Conservation (phyloP, 1,140 invertebrate species). For the Hetaerina americana region DNA sequence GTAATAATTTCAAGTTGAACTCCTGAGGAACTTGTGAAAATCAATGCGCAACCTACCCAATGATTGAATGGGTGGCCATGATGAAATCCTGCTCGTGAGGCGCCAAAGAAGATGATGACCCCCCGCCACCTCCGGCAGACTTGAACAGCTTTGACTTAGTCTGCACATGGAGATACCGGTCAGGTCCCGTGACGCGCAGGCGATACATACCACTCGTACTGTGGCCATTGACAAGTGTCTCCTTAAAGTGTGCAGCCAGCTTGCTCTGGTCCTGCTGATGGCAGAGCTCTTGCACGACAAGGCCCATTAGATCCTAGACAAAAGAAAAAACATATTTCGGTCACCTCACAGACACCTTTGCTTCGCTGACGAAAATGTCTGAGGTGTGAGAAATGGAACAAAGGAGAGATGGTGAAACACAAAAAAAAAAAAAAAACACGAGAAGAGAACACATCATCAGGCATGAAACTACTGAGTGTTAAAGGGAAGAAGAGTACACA, state of each 20-base stretch:
- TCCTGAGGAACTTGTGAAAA: too few species aligned
- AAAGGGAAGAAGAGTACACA: too few species aligned
- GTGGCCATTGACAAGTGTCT: slow-evolving; percentile 50
- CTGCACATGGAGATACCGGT: slow-evolving; percentile 70
- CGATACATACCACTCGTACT: slow-evolving; percentile 63
- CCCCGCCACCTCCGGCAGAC: slow-evolving; percentile 29
- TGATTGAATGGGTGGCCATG: slow-evolving; percentile 81
- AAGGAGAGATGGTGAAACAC: too few species aligned
- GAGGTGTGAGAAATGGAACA: too few species aligned
- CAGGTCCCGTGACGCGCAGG: slow-evolving; percentile 51
- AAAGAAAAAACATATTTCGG: slow-evolving; percentile 9
- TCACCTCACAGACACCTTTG: slow-evolving; percentile 9
- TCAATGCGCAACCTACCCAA: slow-evolving; percentile 27
- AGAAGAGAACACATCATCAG: too few species aligned
- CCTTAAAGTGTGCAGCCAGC: slow-evolving; percentile 58
- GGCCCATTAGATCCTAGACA: slow-evolving; percentile 47
- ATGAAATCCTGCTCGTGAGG: slow-evolving; percentile 63
- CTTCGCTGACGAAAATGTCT: too few species aligned
- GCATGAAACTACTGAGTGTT: too few species aligned
- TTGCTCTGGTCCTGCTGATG: slow-evolving; percentile 55
- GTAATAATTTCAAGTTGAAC: too few species aligned
- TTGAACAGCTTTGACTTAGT: slow-evolving; percentile 78
- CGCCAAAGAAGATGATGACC: neutral
- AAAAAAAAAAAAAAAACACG: too few species aligned
- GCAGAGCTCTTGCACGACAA: slow-evolving; percentile 60